Evolutionary conservation across 2,888 invertebrate species (phyloP).

Genomic region (Carpatolechia fugitivella): DNA sequence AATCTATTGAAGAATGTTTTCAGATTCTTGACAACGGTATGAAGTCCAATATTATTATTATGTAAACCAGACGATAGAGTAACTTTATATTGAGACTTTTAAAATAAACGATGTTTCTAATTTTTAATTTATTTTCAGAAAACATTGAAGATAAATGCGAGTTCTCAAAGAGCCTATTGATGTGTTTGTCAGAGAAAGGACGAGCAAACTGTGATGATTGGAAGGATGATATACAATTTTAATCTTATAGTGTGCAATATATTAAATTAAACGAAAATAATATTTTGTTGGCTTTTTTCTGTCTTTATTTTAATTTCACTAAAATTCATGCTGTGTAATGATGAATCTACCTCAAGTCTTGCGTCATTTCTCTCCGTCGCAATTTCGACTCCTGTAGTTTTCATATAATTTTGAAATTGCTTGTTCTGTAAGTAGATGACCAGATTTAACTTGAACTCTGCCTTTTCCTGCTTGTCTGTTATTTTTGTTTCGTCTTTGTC

Average conservation of each 20-base stretch:
- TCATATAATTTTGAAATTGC: conserved; percentile 49
- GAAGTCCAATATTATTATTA: conserved; percentile 6
- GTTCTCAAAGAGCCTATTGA: conserved; percentile 81
- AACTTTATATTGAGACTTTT: no score
- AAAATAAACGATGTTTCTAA: background rate
- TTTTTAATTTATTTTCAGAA: conserved; percentile 50
- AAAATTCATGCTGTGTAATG: no score
- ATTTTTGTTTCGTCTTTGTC: conserved; percentile 76
- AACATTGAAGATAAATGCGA: conserved; percentile 81
- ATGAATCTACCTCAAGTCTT: conserved; percentile 54
- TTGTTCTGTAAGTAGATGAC: conserved; percentile 80
- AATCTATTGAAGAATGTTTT: conserved; percentile 86
- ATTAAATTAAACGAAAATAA: background rate
- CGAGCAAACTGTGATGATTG: conserved; percentile 87
- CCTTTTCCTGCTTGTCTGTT: conserved; percentile 69
- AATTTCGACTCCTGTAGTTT: conserved; percentile 44
- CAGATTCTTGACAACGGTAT: conserved; percentile 77
- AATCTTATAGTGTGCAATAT: conserved; percentile 12
- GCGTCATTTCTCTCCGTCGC: conserved; percentile 65
- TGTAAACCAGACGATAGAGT: no score
- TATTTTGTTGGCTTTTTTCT: conserved; percentile 11
- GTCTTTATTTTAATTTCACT: no score
- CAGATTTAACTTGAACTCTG: conserved; percentile 78
- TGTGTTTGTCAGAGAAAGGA: conserved; percentile 85
- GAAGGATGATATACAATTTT: conserved; percentile 72